A percentile compares a stretch with the other conserved stretches of the same genome.
phyloP scores from a whole-genome alignment of 2,888 invertebrate genomes.

The Leucophora obtusa region DNA sequence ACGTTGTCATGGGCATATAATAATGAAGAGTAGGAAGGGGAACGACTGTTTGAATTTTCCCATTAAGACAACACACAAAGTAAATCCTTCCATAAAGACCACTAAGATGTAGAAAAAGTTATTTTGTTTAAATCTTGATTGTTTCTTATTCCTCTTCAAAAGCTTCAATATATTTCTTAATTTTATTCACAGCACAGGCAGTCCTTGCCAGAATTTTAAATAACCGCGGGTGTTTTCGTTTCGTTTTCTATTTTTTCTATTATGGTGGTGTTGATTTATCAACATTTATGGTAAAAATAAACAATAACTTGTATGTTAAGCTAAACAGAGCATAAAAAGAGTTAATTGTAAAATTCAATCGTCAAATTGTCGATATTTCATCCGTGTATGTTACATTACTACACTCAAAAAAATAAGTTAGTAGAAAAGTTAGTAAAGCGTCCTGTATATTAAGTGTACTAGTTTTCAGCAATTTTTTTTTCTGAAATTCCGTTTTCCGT shows the following conservation, averaged over 20 bases:
- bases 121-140: slow-evolving; percentile 46
- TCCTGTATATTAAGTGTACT: too few relatives aligned
- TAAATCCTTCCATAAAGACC: slow-evolving; percentile 47
- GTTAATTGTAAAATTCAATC: background rate
- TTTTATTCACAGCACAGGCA: slow-evolving; percentile 62
- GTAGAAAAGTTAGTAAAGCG: too few relatives aligned
- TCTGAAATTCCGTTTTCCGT: too few relatives aligned
- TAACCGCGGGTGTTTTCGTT: slow-evolving; percentile 72
- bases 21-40: background rate
- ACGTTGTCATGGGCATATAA: slow-evolving; percentile 56
- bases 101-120: slow-evolving; percentile 54
- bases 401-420: too few relatives aligned
- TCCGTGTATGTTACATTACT: too few relatives aligned
- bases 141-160: slow-evolving; percentile 31
- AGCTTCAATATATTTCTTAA: slow-evolving; percentile 58
- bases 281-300: slow-evolving; percentile 25
- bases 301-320: background rate
- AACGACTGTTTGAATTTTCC: background rate
- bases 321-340: background rate
- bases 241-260: slow-evolving; percentile 4
- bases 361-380: too few relatives aligned
- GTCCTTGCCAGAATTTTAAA: slow-evolving; percentile 72
- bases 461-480: too few relatives aligned
- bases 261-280: slow-evolving; percentile 30
- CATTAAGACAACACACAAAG: background rate